Evolutionary conservation across 2,797 vertebrate genomes (phyloP).

Genomic region (Morelia viridis): DNA sequence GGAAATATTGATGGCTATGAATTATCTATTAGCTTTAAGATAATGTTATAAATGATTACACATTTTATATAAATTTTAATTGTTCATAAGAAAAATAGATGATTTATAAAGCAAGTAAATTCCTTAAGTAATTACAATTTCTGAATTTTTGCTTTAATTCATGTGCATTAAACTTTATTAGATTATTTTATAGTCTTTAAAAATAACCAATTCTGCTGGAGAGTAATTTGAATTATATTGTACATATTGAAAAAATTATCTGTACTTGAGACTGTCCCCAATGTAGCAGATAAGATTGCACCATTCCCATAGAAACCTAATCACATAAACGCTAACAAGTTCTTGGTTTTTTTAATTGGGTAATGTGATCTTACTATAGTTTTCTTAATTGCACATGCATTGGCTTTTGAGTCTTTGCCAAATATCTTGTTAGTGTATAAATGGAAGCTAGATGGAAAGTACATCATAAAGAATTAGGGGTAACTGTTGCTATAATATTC

Average conservation of each 20-base stretch:
- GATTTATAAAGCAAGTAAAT: neutral
- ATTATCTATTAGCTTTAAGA: neutral
- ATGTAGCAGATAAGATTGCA: constrained; percentile 20
- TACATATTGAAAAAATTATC: neutral
- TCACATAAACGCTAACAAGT: constrained; percentile 37
- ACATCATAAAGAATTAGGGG: constrained; percentile 22
- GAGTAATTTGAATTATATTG: neutral
- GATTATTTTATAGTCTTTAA: constrained; percentile 32
- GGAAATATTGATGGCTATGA: neutral
- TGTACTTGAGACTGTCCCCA: constrained; percentile 13
- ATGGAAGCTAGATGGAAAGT: constrained; percentile 26
- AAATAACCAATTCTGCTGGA: neutral
- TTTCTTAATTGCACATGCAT: constrained; percentile 46
- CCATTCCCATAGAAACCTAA: constrained; percentile 40
- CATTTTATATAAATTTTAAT: neutral
- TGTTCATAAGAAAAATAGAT: neutral
- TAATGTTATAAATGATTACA: neutral
- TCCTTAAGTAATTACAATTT: constrained; percentile 5
- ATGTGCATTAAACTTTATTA: constrained; percentile 13
- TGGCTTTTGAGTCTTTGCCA: constrained; percentile 43
- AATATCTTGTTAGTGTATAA: constrained; percentile 42
- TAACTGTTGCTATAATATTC: constrained; percentile 28
- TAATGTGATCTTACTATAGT: constrained; percentile 38
- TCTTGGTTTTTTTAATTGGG: constrained; percentile 54
- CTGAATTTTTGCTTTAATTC: neutral